Evolutionary conservation across 2,113 vertebrate species (phyloP).

Genomic region (Zapornia atra): DNA sequence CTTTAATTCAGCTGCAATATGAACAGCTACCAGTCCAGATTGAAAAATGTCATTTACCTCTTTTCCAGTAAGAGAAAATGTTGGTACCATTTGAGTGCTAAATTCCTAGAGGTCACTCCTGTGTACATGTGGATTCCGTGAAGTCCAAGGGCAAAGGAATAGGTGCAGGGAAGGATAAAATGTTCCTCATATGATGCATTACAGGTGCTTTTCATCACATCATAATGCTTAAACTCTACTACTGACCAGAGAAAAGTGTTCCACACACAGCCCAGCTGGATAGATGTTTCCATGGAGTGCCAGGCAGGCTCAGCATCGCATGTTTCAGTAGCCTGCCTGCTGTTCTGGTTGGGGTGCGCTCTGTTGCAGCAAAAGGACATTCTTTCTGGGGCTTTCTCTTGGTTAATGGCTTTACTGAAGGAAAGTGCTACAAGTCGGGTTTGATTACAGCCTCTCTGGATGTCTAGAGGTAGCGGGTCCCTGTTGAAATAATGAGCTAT

Average conservation of each 20-base stretch:
- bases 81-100: conserved; percentile 35
- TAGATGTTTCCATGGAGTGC: background rate
- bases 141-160: background rate
- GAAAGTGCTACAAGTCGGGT: fast-evolving
- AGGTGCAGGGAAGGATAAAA: background rate
- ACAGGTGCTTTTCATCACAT: background rate
- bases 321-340: background rate
- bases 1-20: background rate
- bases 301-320: background rate
- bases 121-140: background rate
- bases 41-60: background rate
- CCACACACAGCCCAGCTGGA: conserved; percentile 13
- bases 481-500: background rate
- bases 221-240: background rate
- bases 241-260: background rate
- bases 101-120: conserved; percentile 8
- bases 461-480: background rate
- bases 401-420: background rate
- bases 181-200: background rate
- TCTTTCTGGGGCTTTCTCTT: background rate
- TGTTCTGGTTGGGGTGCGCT: background rate
- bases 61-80: conserved; percentile 49
- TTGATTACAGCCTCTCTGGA: background rate
- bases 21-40: background rate
- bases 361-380: fast-evolving